Evolutionary conservation across 2,888 invertebrate genomes (phyloP).

Genomic region (Tortrix viridana): DNA sequence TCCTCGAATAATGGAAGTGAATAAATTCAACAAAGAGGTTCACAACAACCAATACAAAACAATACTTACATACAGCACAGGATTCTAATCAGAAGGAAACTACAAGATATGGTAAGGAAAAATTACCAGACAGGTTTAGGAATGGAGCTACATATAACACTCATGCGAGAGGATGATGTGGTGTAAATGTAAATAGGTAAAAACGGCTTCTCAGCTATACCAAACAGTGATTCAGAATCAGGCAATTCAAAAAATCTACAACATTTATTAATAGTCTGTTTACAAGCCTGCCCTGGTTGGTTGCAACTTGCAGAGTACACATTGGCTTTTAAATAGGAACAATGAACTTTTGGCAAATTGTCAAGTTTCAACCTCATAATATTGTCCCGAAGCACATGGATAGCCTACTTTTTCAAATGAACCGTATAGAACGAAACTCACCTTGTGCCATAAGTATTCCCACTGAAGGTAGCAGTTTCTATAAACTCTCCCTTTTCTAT

Average conservation of each 20-base stretch:
- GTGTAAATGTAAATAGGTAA: too few relatives aligned
- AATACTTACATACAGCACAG: too few relatives aligned
- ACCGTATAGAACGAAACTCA: conserved; percentile 57
- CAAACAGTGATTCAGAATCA: neutral
- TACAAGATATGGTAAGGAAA: too few relatives aligned
- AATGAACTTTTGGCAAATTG: conserved; percentile 59
- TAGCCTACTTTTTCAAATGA: conserved; percentile 45
- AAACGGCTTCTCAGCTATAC: too few relatives aligned
- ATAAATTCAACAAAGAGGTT: too few relatives aligned
- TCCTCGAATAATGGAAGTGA: too few relatives aligned
- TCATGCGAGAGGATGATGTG: too few relatives aligned
- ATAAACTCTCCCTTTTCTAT: conserved; percentile 93
- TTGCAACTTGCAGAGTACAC: conserved; percentile 51
- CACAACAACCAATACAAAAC: too few relatives aligned
- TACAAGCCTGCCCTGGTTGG: conserved; percentile 22
- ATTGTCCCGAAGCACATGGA: conserved; percentile 73
- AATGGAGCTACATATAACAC: too few relatives aligned
- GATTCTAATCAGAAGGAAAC: too few relatives aligned
- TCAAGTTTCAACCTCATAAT: conserved; percentile 50
- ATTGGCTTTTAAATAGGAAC: conserved; percentile 56
- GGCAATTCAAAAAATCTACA: neutral
- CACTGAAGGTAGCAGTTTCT: conserved; percentile 95
- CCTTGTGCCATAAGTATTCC: conserved; percentile 98
- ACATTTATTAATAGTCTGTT: conserved; percentile 26
- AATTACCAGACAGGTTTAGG: too few relatives aligned